phyloP scores from a whole-genome alignment of 2,797 vertebrate species.

The Lemur catta region DNA sequence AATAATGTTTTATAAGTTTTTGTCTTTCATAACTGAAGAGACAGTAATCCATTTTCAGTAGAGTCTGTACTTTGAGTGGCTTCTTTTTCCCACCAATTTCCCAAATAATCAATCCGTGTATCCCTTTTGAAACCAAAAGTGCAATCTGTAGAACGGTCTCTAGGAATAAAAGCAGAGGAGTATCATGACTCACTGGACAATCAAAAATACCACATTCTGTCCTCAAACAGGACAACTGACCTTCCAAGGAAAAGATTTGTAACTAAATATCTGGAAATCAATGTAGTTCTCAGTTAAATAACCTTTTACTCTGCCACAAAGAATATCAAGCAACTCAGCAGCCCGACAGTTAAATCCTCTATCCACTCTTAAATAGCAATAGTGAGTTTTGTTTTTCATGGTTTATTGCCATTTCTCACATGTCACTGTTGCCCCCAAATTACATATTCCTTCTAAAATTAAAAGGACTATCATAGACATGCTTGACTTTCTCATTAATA shows the following conservation, averaged over 20 bases:
- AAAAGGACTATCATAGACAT: background rate
- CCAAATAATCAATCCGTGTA: background rate
- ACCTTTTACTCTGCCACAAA: background rate
- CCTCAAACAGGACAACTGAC: background rate
- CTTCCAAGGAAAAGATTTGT: background rate
- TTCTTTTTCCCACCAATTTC: background rate
- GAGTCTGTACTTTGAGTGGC: background rate
- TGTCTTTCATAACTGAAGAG: background rate
- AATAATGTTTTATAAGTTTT: background rate
- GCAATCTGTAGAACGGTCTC: background rate
- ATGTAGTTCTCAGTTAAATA: background rate
- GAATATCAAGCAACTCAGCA: background rate
- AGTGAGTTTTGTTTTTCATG: background rate
- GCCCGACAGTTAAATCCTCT: background rate
- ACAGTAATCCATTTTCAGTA: background rate
- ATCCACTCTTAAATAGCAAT: background rate
- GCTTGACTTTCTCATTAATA: background rate
- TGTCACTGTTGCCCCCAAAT: background rate
- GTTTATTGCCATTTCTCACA: background rate
- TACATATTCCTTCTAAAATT: slow-evolving; percentile 2
- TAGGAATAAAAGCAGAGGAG: background rate
- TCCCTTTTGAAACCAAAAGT: background rate
- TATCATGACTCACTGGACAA: background rate
- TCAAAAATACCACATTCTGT: background rate
- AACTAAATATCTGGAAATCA: background rate